Base-by-base conservation (phyloP, 1,140 invertebrate genomes). In the Drosophila micromelanica region DNA sequence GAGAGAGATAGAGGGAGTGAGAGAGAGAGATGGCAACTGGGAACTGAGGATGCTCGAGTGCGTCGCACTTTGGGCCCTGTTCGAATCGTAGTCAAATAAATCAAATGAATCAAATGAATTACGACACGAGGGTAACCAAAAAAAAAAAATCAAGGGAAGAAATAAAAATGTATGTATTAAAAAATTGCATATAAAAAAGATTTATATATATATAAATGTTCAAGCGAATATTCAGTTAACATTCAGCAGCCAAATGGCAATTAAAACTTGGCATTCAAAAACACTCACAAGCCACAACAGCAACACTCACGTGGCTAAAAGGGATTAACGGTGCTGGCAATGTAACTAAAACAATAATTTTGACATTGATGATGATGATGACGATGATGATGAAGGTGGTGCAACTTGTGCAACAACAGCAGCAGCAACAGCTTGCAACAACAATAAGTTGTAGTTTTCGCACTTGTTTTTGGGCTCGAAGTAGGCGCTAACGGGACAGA, bases 321-420 rank as follows among this genome's bases (percentile, higher is more conserved):
- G 20, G 38, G 27, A 59, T 69, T 59, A 54, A 42, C 27, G 57
- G 43, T 64, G 55, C 15, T 48, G 54, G 55, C 55, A 69, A 80
- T n/a, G n/a, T 80, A 86, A 77, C 54, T 78, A 86, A 82, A 86
- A 68, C 82, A 86, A 86, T 81, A 78, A 87, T 87, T 86, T 86
- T 86, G 82, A 86, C 82, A 86, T 86, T 86, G 82, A 86, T 86
- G 82, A 84, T 79, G 76, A 78, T 68, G 76, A 74, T 72, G 78
- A 49, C 48, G 61, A 71, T 80, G 81, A 69, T 86, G 80, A 46
- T 70, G 80, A 30, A 61, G 57, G n/a, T 27, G 8, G 49, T 45
- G 17, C 67, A 62, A 30, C 30, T 32, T 32, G 30, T 2, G 20
- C 1, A 1, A 2, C 20, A 20, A 20, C 49, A 63, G 20, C 76